Evolutionary conservation across 2,797 vertebrate genomes (phyloP), one percentile per base, ranked within the genome.

Genomic region (Cetoscarus ocellatus): DNA sequence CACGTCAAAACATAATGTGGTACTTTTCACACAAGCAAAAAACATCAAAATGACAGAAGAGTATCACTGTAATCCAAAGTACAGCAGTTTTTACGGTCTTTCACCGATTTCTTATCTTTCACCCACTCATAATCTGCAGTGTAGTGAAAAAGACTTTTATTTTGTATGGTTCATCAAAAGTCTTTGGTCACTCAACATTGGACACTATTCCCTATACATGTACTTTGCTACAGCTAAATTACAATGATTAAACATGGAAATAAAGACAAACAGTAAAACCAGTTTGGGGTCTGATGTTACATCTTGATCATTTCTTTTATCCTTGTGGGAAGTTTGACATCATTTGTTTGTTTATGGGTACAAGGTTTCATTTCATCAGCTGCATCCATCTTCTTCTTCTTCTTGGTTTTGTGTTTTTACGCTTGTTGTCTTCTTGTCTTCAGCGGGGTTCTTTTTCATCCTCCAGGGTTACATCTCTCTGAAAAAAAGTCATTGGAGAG

Each of bases 381-480:
- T 19, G 8, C 15, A 36, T 57, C 52, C 43, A 38, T 77, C 38
- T 47, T 66, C 51, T 63, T 27, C 27, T 27, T 68, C 8, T 19
- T 50, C 48, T 19, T 40, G 54, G 42, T 34, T 53, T 61, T 61
- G 27, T 19, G 10, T 73, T 42, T 42, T 48, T 73, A 36, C 56
- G 17, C 39, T 77, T 6, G 3, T 70, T 52, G 15, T 69, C 55
- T 42, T 81, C 34, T 18, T 42, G 8, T 78, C 62, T 55, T 64
- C 53, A 64, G 8, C 51, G 15, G 36, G n/a, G 57, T 71, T 81
- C 79, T 76, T 76, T 27, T 64, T 84, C 56, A 58, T 67, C 49
- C 43, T 70, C 68, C 69, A 70, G 51, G 38, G 50, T 72, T 73
- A 85, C 42, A 44, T 86, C 79, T 77, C 49, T 75, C 80, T 92